Conservation (phyloP, 2,113 vertebrate species). For the Pitta sordida region DNA sequence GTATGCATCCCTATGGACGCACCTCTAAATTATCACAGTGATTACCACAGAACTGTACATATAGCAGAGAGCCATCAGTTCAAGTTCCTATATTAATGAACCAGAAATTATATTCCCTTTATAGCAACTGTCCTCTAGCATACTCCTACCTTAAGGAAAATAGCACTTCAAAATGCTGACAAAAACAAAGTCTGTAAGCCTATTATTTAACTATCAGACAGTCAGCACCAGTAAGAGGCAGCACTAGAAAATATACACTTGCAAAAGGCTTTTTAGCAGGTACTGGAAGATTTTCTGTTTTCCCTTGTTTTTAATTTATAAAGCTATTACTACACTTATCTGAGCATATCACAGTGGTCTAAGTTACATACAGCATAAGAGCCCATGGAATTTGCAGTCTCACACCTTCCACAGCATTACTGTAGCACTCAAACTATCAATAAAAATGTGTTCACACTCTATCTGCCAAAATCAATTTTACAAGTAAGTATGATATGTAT, state of each 20-base stretch:
- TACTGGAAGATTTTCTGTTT: neutral
- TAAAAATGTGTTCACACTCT: neutral
- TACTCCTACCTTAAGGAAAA: neutral
- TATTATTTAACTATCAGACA: neutral
- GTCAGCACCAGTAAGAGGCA: neutral
- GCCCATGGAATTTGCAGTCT: neutral
- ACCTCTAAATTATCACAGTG: accelerated
- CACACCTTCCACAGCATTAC: neutral
- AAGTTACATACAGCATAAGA: accelerated
- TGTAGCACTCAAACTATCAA: neutral
- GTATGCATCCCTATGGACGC: neutral
- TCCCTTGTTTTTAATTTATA: neutral
- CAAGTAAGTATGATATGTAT: neutral
- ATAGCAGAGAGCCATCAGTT: neutral
- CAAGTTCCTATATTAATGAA: neutral
- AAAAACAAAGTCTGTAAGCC: neutral
- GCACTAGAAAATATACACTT: neutral
- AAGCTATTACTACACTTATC: neutral
- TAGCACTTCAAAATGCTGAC: neutral
- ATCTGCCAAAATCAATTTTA: neutral
- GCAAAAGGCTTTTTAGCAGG: neutral
- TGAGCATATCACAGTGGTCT: neutral
- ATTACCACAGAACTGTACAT: neutral
- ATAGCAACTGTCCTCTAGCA: neutral
- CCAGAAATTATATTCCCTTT: neutral